Evolutionary conservation across 2,797 vertebrate species (phyloP), one percentile per base, ranked within the genome.

Genomic region (Microcaecilia unicolor): DNA sequence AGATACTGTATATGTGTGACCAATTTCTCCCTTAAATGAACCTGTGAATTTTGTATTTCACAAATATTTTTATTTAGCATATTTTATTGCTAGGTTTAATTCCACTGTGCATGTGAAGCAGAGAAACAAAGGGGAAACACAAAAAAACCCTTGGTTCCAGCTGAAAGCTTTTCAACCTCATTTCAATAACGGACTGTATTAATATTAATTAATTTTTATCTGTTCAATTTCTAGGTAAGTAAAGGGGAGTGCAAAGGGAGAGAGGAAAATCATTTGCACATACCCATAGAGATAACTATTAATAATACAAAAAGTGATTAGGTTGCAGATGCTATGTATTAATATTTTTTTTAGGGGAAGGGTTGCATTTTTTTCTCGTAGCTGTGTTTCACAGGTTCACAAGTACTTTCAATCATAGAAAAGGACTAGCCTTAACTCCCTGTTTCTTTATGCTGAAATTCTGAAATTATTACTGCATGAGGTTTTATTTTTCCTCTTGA

Each of bases 181-280:
- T 45, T 37, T 33, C 34, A 45, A 45, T 38, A 45, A 37, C 45
- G 28, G 37, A 29, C 34, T 24, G 42, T 45, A 45, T 45, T 45
- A 45, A 45, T 45, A 45, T 42, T 45, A 45, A 45, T 45, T 45
- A 45, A 30, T 38, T 24, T 30, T 34, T 45, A 29, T 28, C 42
- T 34, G 45, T 45, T 45, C 45, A 27, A 45, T 45, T 34, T 37
- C 29, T 20, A 19, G 12, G 34, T 45, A 45, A 45, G 42, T 34
- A 45, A 42, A 37, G 42, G 38, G 42, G 42, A 42, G 42, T 42
- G 25, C 34, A 45, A 32, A 37, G 34, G n/a, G 28, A 20, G 29
- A 37, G 24, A 45, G 42, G 34, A 45, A 37, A 11, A 37, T 45
- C 34, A 45, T 28, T 45, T 32, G 45, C 45, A 45, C 28, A 45